Conservation (phyloP, 2,113 vertebrate genomes). For the Ivindomyrus marchei region DNA sequence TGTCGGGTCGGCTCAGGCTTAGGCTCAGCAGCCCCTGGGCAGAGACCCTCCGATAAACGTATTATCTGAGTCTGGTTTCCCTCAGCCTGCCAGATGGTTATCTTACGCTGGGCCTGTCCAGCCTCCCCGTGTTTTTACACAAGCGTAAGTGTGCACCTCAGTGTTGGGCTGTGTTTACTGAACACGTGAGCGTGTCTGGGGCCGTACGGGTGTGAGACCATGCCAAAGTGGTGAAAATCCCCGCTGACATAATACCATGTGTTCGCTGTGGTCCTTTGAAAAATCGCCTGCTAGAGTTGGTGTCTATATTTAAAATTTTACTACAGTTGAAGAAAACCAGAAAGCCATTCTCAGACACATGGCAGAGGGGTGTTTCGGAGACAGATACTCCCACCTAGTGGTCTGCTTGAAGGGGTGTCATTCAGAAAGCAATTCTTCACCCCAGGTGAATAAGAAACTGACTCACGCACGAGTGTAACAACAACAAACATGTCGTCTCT, state of each 20-base stretch:
- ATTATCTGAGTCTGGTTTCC: constrained; percentile 41
- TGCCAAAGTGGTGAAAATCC: neutral
- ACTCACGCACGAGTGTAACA: neutral
- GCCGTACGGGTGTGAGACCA: neutral
- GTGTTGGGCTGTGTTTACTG: neutral
- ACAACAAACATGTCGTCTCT: neutral
- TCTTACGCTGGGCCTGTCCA: constrained; percentile 13
- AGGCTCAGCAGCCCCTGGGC: constrained; percentile 34
- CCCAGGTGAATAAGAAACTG: neutral
- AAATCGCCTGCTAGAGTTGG: neutral
- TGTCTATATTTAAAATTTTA: neutral
- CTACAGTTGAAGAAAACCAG: neutral
- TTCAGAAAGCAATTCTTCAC: neutral
- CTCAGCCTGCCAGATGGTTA: constrained; percentile 26
- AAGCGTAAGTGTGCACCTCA: neutral
- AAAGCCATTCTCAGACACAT: neutral
- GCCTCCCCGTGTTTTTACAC: constrained; percentile 17
- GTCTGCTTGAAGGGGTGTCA: neutral
- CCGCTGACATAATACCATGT: neutral
- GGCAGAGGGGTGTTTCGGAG: neutral
- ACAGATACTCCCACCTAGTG: constrained; percentile 19
- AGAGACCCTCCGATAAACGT: constrained; percentile 27
- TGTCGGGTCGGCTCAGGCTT: constrained; percentile 22
- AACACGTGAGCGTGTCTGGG: neutral
- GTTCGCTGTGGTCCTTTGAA: neutral